phyloP scores from a whole-genome alignment of 2,797 vertebrate genomes.

The Pelodytes ibericus region DNA sequence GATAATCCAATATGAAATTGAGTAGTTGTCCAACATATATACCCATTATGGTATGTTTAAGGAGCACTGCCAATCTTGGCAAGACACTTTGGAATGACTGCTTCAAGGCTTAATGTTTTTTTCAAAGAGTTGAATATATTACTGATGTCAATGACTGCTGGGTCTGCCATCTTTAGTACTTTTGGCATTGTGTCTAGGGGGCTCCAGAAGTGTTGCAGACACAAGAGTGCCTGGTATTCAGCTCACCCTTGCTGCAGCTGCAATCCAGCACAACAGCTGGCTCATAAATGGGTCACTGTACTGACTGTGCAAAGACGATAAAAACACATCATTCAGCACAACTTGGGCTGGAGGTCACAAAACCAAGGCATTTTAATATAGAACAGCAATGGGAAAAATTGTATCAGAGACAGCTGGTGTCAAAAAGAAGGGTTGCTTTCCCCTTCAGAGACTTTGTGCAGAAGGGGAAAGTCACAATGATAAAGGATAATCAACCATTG shows the following conservation, averaged over 20 bases:
- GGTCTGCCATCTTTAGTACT: slow-evolving; percentile 58
- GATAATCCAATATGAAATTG: too few relatives aligned
- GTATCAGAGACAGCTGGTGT: slow-evolving; percentile 30
- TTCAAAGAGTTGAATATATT: slow-evolving; percentile 58
- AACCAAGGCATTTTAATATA: slow-evolving; percentile 58
- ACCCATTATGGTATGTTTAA: too few relatives aligned
- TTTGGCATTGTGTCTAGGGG: slow-evolving; percentile 19
- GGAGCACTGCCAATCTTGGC: too few relatives aligned
- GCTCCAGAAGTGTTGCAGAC: slow-evolving; percentile 55
- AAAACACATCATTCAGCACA: slow-evolving; percentile 63
- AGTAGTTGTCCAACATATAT: too few relatives aligned
- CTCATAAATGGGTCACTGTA: slow-evolving; percentile 66
- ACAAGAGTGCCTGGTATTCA: slow-evolving; percentile 66
- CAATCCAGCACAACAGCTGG: slow-evolving; percentile 66
- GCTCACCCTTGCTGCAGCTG: slow-evolving; percentile 67
- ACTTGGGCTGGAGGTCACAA: slow-evolving; percentile 52
- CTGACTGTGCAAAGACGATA: slow-evolving; percentile 59
- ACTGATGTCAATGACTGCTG: slow-evolving; percentile 57
- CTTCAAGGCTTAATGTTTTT: slow-evolving; percentile 6
- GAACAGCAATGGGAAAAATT: slow-evolving; percentile 57
- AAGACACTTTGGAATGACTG: background rate
- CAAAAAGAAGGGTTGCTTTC: slow-evolving; percentile 29
- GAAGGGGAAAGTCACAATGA: background rate
- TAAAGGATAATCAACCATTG: background rate
- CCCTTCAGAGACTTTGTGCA: background rate